These are phyloP conservation scores for Lepisosteus oculatus DNA, from an alignment of 2,113 vertebrate genomes.

Conservation along the genomic window DNA sequence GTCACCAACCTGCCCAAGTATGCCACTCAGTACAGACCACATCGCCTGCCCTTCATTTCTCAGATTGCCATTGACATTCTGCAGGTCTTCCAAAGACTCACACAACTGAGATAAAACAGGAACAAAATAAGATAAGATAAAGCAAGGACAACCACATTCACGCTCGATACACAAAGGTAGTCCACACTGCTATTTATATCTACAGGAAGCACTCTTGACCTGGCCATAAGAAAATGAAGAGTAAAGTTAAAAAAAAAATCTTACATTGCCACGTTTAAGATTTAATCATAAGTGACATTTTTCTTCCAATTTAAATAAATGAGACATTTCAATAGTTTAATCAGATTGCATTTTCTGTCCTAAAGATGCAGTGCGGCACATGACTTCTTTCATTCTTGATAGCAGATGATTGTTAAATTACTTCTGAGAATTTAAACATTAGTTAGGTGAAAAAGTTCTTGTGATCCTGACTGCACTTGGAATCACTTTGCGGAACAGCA, in stretches of 20 bases:
- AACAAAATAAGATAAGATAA: not conserved
- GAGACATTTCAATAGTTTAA: not conserved
- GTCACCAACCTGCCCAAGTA: conserved; percentile 85
- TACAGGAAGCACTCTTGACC: conserved; percentile 20
- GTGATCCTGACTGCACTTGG: too few relatives aligned
- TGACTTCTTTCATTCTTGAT: too few relatives aligned
- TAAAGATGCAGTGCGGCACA: too few relatives aligned
- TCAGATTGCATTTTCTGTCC: too few relatives aligned
- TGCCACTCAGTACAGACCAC: conserved; percentile 86
- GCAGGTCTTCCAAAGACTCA: conserved; percentile 90
- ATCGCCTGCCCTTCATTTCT: conserved; percentile 87
- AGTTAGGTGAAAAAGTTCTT: too few relatives aligned
- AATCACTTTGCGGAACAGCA: too few relatives aligned
- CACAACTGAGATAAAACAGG: conserved; percentile 72
- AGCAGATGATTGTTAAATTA: too few relatives aligned
- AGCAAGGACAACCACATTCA: not conserved
- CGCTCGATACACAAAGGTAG: not conserved
- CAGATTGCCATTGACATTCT: conserved; percentile 87
- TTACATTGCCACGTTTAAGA: not conserved
- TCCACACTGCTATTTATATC: not conserved
- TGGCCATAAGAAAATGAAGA: not conserved
- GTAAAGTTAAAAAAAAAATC: too few relatives aligned
- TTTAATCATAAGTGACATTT: not conserved
- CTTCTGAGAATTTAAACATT: too few relatives aligned
- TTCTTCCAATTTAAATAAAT: not conserved